Evolutionary conservation across 2,113 vertebrate genomes (phyloP), one percentile per base, ranked within the genome.

Genomic region (Tringa solitaria): DNA sequence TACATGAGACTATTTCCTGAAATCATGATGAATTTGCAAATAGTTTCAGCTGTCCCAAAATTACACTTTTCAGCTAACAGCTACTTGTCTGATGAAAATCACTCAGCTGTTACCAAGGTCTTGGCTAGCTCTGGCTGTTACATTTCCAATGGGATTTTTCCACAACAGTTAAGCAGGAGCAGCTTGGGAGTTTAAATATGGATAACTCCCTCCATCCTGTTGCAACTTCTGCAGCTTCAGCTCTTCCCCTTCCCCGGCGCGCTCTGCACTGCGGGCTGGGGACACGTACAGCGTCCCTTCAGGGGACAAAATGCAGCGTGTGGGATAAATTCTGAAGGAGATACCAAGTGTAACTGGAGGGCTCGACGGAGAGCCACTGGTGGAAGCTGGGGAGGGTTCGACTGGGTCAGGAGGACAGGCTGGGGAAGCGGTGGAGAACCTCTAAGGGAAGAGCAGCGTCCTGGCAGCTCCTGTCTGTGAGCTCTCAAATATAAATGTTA

Each of bases 1-100:
- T 94, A 12, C 84, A 28, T 11, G 46, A 95, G 63, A 21, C 75
- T 74, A n/a, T 83, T 97, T 88, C 95, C 95, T 95, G 92, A 88
- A 93, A 94, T 93, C 20, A 5, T 70, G 95, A 96, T 93, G 95
- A 85, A 93, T 97, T 96, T 84, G 93, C 93, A 95, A 91, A 96
- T 95, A 97, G 91, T 97, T 97, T 97, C 96, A 96, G 95, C 96
- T 96, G 96, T 97, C 94, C 95, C 94, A 92, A 73, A 96, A 97
- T 96, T 84, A 95, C 87, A 83, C 87, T 96, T 97, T 91, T 89
- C 94, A 96, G 96, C 87, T 75, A 93, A 93, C 96, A 97, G 93
- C 95, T 96, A 84, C 95, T 96, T 91, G 95, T 95, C 94, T 96
- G 93, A 93, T 94, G 95, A 96, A 96, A 97, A 97, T 87, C 96